Evolutionary conservation across 2,888 invertebrate genomes (phyloP), one percentile per base, ranked within the genome.

Genomic region (Acleris emargana): DNA sequence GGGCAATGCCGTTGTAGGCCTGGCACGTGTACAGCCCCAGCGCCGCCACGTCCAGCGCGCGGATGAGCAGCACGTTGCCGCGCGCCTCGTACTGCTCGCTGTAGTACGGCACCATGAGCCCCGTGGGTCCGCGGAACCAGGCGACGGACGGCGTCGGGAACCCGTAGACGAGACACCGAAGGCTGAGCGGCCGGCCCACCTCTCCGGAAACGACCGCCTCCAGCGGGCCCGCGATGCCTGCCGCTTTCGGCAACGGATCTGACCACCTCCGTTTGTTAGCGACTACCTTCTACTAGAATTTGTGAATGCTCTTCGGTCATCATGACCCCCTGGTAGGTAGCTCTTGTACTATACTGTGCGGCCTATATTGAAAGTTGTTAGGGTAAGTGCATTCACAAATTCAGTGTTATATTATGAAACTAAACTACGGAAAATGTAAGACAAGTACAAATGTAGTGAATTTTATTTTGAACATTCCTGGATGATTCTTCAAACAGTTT

Each of bases 1-100:
- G 94, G 13, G 95, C 96, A 9, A 94, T 82, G 2, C 97, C 97
- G 80, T 98, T 98, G 86, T 96, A 98, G 5, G 97, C 98, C 78
- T 97, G 96, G 80, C 99, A 99, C 6, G 96, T 96, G 88, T 99
- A 99, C 58, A 95, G 94, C 5, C 98, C 98, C 60, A 97, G 93
- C 76, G 96, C 96, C 6, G 94, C 94, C 20, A 95, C 77, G 43
- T 94, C 93, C 16, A 98, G 95, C 1, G 94, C 90, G 60, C 95
- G 93, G 77, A 99, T 96, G 67, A 95, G 93, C 53, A 99, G 92
- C 1, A 96, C 95, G 83, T 95, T 95, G 75, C 96, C 97, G 68
- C 95, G 93, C 69, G 96, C 95, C 80, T 97, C 96, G 82, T 95
- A 96, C 60, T 94, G 88, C 17, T 93, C 89, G 68, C 95, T 95